Conservation (phyloP, 1,140 invertebrate genomes). For the Trachelipus rathkii region DNA sequence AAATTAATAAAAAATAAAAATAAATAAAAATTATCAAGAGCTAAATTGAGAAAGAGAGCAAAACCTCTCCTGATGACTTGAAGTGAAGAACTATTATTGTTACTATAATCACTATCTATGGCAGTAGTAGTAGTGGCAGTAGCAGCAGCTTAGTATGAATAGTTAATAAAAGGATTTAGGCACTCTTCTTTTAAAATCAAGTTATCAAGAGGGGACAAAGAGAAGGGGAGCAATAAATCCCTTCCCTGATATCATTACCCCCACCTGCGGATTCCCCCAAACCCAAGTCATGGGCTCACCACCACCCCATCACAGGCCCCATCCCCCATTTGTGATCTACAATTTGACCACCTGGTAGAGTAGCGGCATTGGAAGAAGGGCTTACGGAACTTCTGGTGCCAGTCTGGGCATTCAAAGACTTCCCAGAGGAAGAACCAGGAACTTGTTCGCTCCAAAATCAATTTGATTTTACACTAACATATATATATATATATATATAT, state of each 20-base stretch:
- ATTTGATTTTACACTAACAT: neutral
- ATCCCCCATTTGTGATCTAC: neutral
- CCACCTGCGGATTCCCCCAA: conserved; percentile 10
- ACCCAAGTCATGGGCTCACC: neutral
- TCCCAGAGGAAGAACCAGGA: neutral
- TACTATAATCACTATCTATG: too few species aligned
- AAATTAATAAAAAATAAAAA: too few species aligned
- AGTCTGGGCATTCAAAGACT: too few species aligned
- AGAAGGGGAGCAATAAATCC: neutral
- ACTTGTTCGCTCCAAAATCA: neutral
- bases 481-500: conserved; percentile 10
- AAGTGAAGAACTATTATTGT: too few species aligned
- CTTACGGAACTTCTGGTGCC: neutral
- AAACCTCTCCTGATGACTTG: too few species aligned
- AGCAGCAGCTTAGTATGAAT: too few species aligned
- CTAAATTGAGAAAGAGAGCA: too few species aligned
- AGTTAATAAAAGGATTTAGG: too few species aligned
- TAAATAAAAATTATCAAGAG: too few species aligned
- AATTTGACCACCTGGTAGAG: conserved; percentile 2
- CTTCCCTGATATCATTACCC: neutral
- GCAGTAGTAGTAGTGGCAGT: too few species aligned
- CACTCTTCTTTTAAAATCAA: too few species aligned
- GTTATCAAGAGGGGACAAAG: neutral
- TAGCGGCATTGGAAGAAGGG: neutral
- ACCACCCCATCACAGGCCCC: neutral